Conservation (phyloP, 1,140 invertebrate species). For the Drosophila pruinosa region DNA sequence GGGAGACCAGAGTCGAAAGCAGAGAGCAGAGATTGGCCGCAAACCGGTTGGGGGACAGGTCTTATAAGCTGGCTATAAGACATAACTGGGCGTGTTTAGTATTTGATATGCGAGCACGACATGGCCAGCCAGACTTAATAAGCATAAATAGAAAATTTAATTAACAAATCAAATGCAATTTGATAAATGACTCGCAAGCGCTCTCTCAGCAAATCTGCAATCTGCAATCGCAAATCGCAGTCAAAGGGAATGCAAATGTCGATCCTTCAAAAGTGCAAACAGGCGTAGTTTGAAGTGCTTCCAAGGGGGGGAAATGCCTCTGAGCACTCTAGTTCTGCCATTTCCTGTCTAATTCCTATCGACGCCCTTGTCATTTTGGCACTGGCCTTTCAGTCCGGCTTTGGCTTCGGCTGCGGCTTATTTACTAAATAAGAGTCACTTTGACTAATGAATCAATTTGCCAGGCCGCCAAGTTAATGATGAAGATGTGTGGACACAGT, state of each 20-base stretch:
- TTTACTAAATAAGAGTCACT: conserved; percentile 76
- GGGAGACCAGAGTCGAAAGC: conserved; percentile 38
- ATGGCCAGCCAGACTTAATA: conserved; percentile 50
- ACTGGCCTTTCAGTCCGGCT: neutral
- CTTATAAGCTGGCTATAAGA: no score
- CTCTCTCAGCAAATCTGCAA: no score
- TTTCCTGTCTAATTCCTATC: neutral
- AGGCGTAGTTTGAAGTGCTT: neutral
- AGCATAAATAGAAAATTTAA: conserved; percentile 77
- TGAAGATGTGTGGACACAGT: conserved; percentile 57
- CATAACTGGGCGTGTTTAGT: conserved; percentile 62
- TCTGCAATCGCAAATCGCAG: conserved; percentile 23
- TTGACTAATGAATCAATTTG: conserved; percentile 82
- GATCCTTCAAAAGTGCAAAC: conserved; percentile 8
- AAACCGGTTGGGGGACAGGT: conserved; percentile 38
- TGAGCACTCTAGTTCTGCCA: neutral
- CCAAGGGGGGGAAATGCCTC: neutral
- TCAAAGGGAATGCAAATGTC: conserved; percentile 33
- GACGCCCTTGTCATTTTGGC: neutral
- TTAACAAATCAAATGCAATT: conserved; percentile 79
- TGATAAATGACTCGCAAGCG: conserved; percentile 76
- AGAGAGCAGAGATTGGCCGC: conserved; percentile 33
- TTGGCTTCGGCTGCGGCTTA: conserved; percentile 21
- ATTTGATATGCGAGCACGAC: conserved; percentile 43
- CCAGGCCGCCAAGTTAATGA: conserved; percentile 56